phyloP scores from a whole-genome alignment of 2,888 invertebrate species.

The Orchesella flavescens region DNA sequence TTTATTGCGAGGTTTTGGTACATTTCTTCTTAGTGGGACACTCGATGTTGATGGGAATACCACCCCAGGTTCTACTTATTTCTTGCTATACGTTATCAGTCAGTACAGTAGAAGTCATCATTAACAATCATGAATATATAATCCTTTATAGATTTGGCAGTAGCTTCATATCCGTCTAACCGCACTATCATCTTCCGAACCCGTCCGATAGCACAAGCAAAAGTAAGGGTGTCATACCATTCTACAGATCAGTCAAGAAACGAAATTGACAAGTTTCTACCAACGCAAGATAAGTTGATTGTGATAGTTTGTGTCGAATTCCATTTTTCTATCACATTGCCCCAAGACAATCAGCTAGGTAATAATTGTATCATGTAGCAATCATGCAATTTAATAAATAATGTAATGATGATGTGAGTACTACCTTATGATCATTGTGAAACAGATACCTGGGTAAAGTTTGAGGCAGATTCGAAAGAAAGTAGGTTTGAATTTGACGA shows the following conservation, averaged over 20 bases:
- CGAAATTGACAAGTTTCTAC: constrained; percentile 17
- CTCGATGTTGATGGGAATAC: constrained; percentile 62
- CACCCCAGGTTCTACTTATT: constrained; percentile 55
- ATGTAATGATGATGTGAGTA: too few species aligned
- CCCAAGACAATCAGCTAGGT: neutral
- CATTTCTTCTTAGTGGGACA: constrained; percentile 24
- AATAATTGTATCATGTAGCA: neutral
- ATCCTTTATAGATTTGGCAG: constrained; percentile 36
- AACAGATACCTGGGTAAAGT: neutral
- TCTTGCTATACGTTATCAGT: neutral
- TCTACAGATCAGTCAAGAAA: neutral
- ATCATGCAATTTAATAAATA: too few species aligned
- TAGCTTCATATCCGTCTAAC: constrained; percentile 36
- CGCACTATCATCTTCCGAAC: constrained; percentile 41
- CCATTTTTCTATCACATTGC: constrained; percentile 2
- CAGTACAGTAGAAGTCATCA: too few species aligned
- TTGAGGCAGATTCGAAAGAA: constrained; percentile 7
- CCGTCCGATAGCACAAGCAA: constrained; percentile 21
- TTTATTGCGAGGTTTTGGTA: constrained; percentile 56
- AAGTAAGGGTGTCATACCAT: neutral
- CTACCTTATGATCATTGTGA: neutral
- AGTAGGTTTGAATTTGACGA: constrained; percentile 18
- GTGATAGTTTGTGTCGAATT: neutral
- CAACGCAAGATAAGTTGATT: neutral
- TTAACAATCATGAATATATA: too few species aligned